phyloP scores from a whole-genome alignment of 2,888 invertebrate genomes.

The Macrophya annulata region DNA sequence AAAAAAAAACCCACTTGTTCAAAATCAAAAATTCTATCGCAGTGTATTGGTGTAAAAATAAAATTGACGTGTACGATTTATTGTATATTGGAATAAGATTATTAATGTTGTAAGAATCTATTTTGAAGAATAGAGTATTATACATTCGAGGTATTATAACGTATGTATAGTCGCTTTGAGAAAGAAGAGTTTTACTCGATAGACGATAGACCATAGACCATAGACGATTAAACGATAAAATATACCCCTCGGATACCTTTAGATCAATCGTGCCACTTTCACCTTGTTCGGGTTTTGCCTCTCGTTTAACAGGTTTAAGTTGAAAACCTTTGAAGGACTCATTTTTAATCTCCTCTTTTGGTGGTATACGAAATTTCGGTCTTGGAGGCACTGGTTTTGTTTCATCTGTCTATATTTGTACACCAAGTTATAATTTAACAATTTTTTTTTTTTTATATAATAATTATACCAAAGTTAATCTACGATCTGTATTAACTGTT shows the following conservation, averaged over 20 bases:
- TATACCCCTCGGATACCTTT: constrained; percentile 74
- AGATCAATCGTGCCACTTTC: constrained; percentile 73
- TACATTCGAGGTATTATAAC: neutral
- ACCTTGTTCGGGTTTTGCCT: constrained; percentile 71
- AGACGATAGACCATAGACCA: constrained; percentile 22
- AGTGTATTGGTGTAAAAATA: neutral
- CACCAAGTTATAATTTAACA: constrained; percentile 35
- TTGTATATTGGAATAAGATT: neutral
- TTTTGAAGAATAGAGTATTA: neutral
- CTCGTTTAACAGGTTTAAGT: constrained; percentile 82
- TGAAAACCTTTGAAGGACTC: constrained; percentile 83
- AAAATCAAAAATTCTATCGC: neutral
- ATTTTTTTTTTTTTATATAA: too few species aligned
- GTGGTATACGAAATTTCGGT: constrained; percentile 78
- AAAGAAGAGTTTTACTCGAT: constrained; percentile 23
- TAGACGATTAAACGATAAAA: constrained; percentile 39
- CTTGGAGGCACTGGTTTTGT: constrained; percentile 75
- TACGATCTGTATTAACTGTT: neutral
- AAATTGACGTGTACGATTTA: neutral
- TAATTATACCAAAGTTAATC: neutral
- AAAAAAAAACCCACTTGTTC: neutral
- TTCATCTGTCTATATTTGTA: constrained; percentile 73
- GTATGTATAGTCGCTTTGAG: too few species aligned
- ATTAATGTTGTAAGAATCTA: neutral
- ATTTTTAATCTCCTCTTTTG: constrained; percentile 79